Evolutionary conservation across 2,888 invertebrate species (phyloP), one percentile per base, ranked within the genome.

Genomic region (Agonum fuliginosum): DNA sequence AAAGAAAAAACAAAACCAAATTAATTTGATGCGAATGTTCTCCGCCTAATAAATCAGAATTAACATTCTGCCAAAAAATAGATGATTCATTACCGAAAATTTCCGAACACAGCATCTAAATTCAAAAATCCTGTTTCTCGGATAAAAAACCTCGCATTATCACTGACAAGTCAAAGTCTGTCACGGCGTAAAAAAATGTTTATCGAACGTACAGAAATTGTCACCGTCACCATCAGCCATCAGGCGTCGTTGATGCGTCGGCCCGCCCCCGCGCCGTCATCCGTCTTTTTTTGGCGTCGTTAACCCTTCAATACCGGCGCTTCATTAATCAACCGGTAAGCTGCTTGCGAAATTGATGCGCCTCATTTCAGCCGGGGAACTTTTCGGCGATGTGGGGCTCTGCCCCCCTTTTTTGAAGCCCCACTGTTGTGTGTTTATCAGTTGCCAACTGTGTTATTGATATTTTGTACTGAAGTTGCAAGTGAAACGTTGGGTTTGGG

Each of bases 241-340:
- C 65, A 43, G n/a, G 43, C 10, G 14, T 17, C 27, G 62, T 17
- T 30, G 62, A 24, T 30, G 62, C 10, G n/a, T 22, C 20, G 34
- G n/a, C 34, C 73, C 58, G 37, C 73, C 73, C 46, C 74, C 46
- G 22, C 65, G 62, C 34, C 34, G 81, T 81, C 83, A 83, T 83
- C 80, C 82, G 83, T 83, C 83, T 83, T 83, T 83, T 73, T 83
- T 83, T 83, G 82, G 82, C 82, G 81, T 81, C 82, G 82, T 83
- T 83, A 83, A 83, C 83, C 82, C 83, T 83, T 83, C 83, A 82
- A 83, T 83, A 83, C 81, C 80, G 80, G 78, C 78, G 79, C 75
- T 81, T 82, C 83, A 82, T 83, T 83, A 83, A 83, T 83, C 83
- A 83, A 82, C 73, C 65, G 74, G 74, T 80, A 78, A 71, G 78